Base-by-base conservation (phyloP, 2,888 invertebrate species). In the Drosophila austrosaltans region DNA sequence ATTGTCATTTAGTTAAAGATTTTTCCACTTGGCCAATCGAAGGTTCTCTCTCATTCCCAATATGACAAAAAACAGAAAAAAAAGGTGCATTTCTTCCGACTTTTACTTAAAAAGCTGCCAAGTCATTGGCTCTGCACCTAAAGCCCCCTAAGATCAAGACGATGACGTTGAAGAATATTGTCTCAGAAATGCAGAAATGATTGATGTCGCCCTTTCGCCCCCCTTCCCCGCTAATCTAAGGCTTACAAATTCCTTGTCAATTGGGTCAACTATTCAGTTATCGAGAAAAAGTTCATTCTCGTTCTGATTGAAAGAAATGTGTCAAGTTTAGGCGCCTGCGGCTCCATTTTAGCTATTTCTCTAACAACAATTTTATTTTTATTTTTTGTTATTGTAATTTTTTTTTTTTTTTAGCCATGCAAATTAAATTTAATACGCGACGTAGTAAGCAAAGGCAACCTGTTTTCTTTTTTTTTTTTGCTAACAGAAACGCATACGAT, bases 121-220 rank as follows among this genome's bases (percentile, higher is more conserved):
- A 87, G 89, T 83, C 83, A 83, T 81, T 79, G 75, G 30, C 30
- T 30, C 82, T 79, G 36, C 36, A 36, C 10, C 36, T 36, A 86
- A 88, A 83, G 88, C 82, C 87, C 81, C 85, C 84, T 72, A 77
- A 72, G 56, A 59, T 63, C 70, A 40, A 58, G 62, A 48, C 66
- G 66, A 63, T 79, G 73, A 71, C 63, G 66, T 61, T 74, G 61
- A 16, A 64, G 71, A 74, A 74, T 76, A 73, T 56, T 75, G 74
- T 81, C 87, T 73, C 82, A 77, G 71, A 48, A 77, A 69, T 66
- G 69, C 76, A 67, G 69, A 48, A 48, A 48, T 82, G 89, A 82
- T 89, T 89, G 82, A 89, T 89, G 82, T 83, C 69, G 81, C 89
- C 89, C 89, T 86, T 82, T 32, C 22, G 40, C 25, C 16, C 40